Percentiles rank a stretch among this genome's conserved stretches.
phyloP scores from a whole-genome alignment of 2,113 vertebrate genomes.

The Syngnathoides biaculeatus region DNA sequence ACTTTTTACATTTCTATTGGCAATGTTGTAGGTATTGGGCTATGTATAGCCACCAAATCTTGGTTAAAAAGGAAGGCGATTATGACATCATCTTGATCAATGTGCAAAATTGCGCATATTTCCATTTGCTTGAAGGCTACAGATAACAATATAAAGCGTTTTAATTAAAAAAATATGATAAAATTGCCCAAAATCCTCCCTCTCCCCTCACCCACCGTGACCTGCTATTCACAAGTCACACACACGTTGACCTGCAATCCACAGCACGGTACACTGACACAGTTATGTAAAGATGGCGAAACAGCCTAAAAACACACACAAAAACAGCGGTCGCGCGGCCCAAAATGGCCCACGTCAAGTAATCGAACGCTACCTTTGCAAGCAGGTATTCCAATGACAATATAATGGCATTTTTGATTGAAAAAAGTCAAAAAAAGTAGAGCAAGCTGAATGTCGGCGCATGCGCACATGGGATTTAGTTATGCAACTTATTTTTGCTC shows the following conservation, averaged over 20 bases:
- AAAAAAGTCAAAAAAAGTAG: constrained; percentile 39
- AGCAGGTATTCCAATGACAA: accelerated
- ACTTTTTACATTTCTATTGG: neutral
- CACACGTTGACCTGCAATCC: constrained; percentile 73
- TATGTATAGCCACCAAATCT: neutral
- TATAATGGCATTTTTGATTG: neutral
- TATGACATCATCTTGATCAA: neutral
- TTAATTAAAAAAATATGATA: neutral
- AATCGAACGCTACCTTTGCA: neutral
- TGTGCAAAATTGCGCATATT: neutral
- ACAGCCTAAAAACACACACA: neutral
- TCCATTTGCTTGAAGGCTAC: neutral
- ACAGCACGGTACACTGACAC: constrained; percentile 73
- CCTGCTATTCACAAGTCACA: constrained; percentile 59
- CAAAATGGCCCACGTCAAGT: neutral
- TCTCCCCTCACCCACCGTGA: constrained; percentile 49
- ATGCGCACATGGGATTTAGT: constrained; percentile 51
- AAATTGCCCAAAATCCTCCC: constrained; percentile 5
- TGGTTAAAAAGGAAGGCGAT: neutral
- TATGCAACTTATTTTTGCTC: constrained; percentile 62
- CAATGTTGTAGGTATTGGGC: too few species aligned
- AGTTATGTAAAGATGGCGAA: constrained; percentile 68
- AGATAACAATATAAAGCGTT: neutral
- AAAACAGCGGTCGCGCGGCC: neutral
- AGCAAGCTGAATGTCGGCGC: constrained; percentile 33